phyloP scores from a whole-genome alignment of 2,797 vertebrate genomes.

The Falco naumanni region DNA sequence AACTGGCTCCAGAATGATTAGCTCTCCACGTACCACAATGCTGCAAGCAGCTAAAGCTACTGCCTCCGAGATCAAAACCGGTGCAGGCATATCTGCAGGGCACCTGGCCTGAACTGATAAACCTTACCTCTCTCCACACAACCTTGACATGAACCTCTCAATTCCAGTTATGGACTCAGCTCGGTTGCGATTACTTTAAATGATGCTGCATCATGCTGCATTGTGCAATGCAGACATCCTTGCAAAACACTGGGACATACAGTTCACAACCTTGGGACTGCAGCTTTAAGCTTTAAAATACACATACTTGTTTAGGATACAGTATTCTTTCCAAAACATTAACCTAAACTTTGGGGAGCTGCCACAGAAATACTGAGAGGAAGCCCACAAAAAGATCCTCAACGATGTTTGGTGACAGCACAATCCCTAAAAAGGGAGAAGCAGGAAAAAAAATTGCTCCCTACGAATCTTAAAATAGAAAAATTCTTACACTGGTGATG shows the following conservation, averaged over 20 bases:
- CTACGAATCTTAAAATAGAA: neutral
- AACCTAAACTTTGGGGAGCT: neutral
- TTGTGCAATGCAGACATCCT: constrained; percentile 31
- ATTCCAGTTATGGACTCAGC: neutral
- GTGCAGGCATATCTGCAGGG: neutral
- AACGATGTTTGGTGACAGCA: neutral
- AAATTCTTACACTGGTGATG: neutral
- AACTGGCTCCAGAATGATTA: neutral
- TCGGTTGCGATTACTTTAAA: neutral
- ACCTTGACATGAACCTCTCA: neutral
- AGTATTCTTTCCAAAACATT: neutral
- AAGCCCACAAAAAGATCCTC: neutral
- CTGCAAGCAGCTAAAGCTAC: neutral
- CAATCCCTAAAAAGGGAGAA: neutral
- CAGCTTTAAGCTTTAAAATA: neutral
- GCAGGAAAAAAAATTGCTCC: neutral
- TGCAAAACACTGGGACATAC: neutral
- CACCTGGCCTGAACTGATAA: neutral
- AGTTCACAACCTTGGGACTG: neutral
- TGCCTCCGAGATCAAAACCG: neutral
- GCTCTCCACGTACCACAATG: neutral
- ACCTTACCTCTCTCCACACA: neutral
- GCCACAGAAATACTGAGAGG: neutral
- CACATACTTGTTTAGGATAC: neutral
- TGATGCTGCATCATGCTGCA: constrained; percentile 46